Base-by-base conservation (phyloP, 1,140 invertebrate genomes). In the Megathymus violae region DNA sequence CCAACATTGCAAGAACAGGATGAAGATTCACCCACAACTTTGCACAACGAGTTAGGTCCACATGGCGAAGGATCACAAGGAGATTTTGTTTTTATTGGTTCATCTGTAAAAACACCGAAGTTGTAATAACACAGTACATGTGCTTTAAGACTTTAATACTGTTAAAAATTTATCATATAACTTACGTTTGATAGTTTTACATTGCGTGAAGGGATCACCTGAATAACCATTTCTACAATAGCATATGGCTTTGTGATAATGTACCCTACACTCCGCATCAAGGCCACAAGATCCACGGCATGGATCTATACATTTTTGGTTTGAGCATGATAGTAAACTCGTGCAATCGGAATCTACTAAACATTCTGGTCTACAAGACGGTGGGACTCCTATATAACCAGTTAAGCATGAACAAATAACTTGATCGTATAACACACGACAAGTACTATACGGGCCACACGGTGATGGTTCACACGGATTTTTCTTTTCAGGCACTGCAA, bases 241-340 rank as follows among this genome's bases (percentile, higher is more conserved):
- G 69, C 95, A 96, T 54, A 95, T 93, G 4, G 95, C 92, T 70
- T 92, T 93, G 74, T 95, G 95, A 64, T 94, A 93, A 27, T 95
- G 92, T 1, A 93, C 92, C 51, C 80, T 87, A 63, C 94, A 94
- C 63, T 92, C 91, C 47, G 92, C 88, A 70, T 94, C 93, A 52
- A 93, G 83, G 13, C 94, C 95, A 78, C 95, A 96, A 1, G 95
- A 95, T 58, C 95, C 94, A 3, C 89, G 76, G 71, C 97, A 98
- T 1, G 96, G 95, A 76, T 97, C 94, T 14, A 95, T 89, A 80
- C 97, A 98, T 82, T 97, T 94, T 46, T 95, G 93, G 69, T 97
- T 97, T 15, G 97, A 93, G 73, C 97, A 98, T 5, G 97, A 95
- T 84, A 96, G 93, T 15, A 93, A 92, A 11, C 94, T 91, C 4